Base-by-base conservation (phyloP, 2,797 vertebrate genomes). In the Crypturellus tataupa region DNA sequence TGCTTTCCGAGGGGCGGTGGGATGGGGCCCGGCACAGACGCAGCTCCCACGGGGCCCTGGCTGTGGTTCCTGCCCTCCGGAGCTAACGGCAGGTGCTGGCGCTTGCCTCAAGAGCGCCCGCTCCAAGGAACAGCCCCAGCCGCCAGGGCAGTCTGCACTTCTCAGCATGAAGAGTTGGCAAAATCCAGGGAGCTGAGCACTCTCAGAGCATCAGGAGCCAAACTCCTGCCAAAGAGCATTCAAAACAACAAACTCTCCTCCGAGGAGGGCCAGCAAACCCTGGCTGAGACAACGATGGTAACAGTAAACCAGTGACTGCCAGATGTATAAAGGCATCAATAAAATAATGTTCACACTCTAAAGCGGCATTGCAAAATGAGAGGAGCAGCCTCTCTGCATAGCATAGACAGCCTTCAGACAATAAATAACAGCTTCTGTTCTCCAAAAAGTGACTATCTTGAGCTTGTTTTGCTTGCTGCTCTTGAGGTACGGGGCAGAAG, bases 301-400 rank as follows among this genome's bases (percentile, higher is more conserved):
- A 37, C 44, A 85, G 7, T 7, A 53, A 42, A 37, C 6, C 69
- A 60, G 47, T 82, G 72, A 47, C 10, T 62, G 27, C 59, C 77
- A 95, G 78, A 53, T n/a, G 62, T 46, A 31, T 75, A 80, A 89
- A 76, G 59, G 46, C 46, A 78, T 80, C 65, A 39, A 20, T 21
- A 79, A 89, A 94, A 76, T 81, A 53, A 94, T n/a, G 47, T 15
- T 85, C 53, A 49, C 13, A 31, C 29, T 89, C 35, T 80, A 72
- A 91, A 75, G 39, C 0, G 31, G 12, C 51, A 35, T 70, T 73
- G 14, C 19, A 31, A 81, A 90, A 69, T 18, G 77, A 65, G 47
- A 90, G 73, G 60, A 90, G n/a, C 24, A 80, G 56, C 19, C 29
- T 80, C 23, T 82, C 53, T 63, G 2, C 3, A 18, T 82, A 90